These are phyloP conservation scores for Megaleporinus macrocephalus DNA, from an alignment of 2,113 vertebrate genomes.

Conservation along the genomic window DNA sequence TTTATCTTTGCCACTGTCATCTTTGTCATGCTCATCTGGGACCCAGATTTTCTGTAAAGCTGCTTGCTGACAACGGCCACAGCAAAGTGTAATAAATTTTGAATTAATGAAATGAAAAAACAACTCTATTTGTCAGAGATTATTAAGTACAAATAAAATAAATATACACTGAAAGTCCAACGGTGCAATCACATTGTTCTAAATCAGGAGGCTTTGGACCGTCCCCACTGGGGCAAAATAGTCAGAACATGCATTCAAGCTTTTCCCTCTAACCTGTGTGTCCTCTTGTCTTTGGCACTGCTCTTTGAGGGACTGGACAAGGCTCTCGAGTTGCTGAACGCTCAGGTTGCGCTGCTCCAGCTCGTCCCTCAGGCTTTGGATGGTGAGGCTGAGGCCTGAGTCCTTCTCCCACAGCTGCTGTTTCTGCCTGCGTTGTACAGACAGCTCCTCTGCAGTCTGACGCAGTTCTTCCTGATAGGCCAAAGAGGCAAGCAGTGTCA, in stretches of 20 bases:
- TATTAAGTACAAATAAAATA: too few species aligned
- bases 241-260: background rate
- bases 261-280: slow-evolving; percentile 42
- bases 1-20: too few species aligned
- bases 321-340: slow-evolving; percentile 68
- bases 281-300: slow-evolving; percentile 60
- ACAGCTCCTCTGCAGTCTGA: slow-evolving; percentile 68
- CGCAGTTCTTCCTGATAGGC: slow-evolving; percentile 62
- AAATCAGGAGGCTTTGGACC: too few species aligned
- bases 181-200: too few species aligned
- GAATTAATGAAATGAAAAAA: too few species aligned
- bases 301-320: slow-evolving; percentile 59
- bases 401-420: slow-evolving; percentile 67
- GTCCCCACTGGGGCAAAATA: too few species aligned
- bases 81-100: too few species aligned
- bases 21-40: too few species aligned
- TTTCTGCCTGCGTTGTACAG: slow-evolving; percentile 71
- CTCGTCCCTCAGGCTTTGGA: slow-evolving; percentile 66
- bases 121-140: too few species aligned
- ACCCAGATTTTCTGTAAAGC: too few species aligned
- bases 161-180: too few species aligned
- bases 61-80: too few species aligned
- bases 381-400: slow-evolving; percentile 61
- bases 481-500: background rate
- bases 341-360: slow-evolving; percentile 67